These are phyloP conservation scores for Dysidea cf. avara DNA, from an alignment of 37 sponge, comb jelly and placozoan genomes.

Conservation along the genomic window DNA sequence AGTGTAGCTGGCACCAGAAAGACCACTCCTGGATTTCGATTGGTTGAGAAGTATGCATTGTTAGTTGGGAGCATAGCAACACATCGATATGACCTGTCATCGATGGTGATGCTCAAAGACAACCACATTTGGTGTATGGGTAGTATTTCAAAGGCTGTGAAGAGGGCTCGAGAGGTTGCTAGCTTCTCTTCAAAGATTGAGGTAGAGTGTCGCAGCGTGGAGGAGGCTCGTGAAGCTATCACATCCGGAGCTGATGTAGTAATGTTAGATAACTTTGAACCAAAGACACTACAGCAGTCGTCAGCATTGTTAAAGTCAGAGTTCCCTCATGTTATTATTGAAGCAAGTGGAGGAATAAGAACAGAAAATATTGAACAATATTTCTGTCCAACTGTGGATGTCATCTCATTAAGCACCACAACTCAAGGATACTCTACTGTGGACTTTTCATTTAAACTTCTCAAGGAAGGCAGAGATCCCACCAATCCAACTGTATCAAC, in stretches of 20 bases:
- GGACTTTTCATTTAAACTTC: constrained; percentile 90
- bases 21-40: constrained; percentile 94
- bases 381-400: constrained; percentile 77
- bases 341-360: constrained; percentile 91
- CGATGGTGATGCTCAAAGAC: constrained; percentile 96
- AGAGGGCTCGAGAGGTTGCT: constrained; percentile 71
- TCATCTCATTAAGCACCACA: constrained; percentile 80
- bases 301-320: constrained; percentile 58
- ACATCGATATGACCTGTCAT: constrained; percentile 86
- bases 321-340: constrained; percentile 76
- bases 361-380: constrained; percentile 60
- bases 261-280: constrained; percentile 94
- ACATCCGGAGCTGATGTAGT: constrained; percentile 83
- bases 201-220: constrained; percentile 87
- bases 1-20: constrained; percentile 93
- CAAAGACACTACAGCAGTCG: constrained; percentile 56
- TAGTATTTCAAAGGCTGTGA: constrained; percentile 64
- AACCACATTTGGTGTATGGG: constrained; percentile 96
- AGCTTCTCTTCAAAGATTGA: constrained; percentile 94
- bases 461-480: constrained; percentile 75
- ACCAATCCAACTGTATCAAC: constrained; percentile 68
- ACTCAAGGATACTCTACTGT: constrained; percentile 88
- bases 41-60: constrained; percentile 92
- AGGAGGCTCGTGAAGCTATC: constrained; percentile 83
- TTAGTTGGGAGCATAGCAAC: constrained; percentile 88